Evolutionary conservation across 2,113 vertebrate species (phyloP).

Genomic region (Actenoides lindsayi): DNA sequence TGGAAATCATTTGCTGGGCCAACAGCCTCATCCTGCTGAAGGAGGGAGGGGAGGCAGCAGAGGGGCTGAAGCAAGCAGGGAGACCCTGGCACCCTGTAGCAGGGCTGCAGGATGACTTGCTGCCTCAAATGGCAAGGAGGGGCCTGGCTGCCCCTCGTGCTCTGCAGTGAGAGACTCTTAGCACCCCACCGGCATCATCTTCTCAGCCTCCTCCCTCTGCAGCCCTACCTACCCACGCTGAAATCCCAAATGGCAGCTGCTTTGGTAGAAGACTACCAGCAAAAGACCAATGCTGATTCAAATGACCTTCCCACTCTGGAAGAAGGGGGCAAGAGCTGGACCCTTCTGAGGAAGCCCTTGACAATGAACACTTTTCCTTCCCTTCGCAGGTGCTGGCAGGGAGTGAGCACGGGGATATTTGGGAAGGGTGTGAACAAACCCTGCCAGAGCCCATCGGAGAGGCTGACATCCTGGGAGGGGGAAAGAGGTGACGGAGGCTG

Average conservation of each 20-base stretch:
- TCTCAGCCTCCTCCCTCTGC: neutral
- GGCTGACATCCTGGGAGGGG: neutral
- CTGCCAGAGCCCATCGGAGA: neutral
- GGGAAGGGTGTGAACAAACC: neutral
- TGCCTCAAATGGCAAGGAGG: neutral
- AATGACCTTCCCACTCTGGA: neutral
- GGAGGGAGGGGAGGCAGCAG: neutral
- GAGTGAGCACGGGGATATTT: neutral
- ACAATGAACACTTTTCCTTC: neutral
- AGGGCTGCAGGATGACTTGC: neutral
- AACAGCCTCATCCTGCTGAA: accelerated
- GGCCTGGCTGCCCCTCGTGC: accelerated
- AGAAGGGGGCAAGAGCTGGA: neutral
- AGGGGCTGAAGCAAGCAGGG: neutral
- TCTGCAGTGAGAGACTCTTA: neutral
- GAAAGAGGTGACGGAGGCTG: neutral
- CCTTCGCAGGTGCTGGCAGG: neutral
- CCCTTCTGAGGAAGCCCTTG: neutral
- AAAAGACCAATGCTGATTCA: neutral
- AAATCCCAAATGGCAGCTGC: neutral
- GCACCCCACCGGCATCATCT: neutral
- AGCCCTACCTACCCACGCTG: accelerated
- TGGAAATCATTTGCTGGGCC: neutral
- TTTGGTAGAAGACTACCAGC: neutral
- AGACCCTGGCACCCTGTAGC: accelerated